Conservation (phyloP, 2,797 vertebrate genomes). For the Microhierax caerulescens region DNA sequence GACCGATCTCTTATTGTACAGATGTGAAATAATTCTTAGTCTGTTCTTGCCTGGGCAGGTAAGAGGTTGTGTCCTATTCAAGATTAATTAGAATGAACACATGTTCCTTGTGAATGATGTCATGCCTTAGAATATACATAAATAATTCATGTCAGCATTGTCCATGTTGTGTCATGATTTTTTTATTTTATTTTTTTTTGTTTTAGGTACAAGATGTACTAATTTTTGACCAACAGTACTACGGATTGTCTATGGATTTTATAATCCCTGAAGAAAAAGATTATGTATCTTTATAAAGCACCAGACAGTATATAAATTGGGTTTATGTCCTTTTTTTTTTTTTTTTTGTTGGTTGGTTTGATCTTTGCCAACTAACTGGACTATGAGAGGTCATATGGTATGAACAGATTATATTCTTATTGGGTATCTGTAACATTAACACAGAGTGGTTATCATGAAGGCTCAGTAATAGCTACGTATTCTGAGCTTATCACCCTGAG, state of each 20-base stretch:
- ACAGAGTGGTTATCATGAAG: neutral
- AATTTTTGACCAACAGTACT: neutral
- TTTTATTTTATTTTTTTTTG: neutral
- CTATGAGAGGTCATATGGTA: neutral
- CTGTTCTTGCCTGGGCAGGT: slow-evolving; percentile 31
- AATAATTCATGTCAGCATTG: neutral
- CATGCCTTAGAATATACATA: neutral
- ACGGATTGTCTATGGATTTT: neutral
- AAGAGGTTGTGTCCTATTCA: neutral
- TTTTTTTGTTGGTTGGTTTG: neutral
- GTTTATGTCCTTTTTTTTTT: neutral
- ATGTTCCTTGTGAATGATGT: neutral
- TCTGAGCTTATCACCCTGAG: neutral
- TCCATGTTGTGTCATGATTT: neutral
- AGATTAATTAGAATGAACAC: slow-evolving; percentile 13
- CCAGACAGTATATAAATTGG: rapidly evolving
- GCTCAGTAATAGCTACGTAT: neutral
- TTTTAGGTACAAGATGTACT: neutral
- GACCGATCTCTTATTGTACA: neutral
- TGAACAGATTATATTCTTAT: neutral
- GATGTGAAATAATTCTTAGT: neutral
- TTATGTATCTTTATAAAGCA: neutral
- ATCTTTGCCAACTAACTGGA: neutral
- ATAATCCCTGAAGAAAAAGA: neutral
- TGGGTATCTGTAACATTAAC: neutral